Evolutionary conservation across 1,140 invertebrate genomes (phyloP), one percentile per base, ranked within the genome.

Genomic region (Neodiprion virginianus): DNA sequence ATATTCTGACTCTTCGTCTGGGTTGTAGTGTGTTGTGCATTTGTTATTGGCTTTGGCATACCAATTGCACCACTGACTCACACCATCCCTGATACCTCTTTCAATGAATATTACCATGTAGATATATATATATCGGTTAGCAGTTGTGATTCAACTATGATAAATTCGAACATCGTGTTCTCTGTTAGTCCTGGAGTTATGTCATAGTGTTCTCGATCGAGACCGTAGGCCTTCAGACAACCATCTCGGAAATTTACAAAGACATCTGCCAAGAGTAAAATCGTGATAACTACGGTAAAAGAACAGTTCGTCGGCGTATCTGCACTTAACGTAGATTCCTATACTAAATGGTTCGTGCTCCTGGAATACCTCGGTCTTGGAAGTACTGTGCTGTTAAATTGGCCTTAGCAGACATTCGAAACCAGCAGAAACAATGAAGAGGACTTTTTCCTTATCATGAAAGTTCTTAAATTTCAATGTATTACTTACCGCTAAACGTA

Each of bases 191-290:
- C 75, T 1, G 68, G 72, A 14, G 61, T 53, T 14, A 67, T 73
- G 10, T 73, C 8, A 72, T 87, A 81, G 77, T 88, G 87, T 7
- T 87, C 69, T 21, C 81, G 81, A 78, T 87, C 87, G 72, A 88
- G 75, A 17, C 66, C 28, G 79, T 87, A 81, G 14, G 76, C 77
- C 17, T 21, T 21, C 17, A 21, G 17, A 21, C 17, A 73, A 76
- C 77, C 50, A 73, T 76, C 67, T 77, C 86, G 48, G 79, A 89
- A 90, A 79, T 89, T 87, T 84, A 89, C 87, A 81, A 90, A 90
- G 28, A 90, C 79, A 81, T 90, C 88, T 8, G 82, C 83, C 48
- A 88, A 76, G 7, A 88, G 67, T 23, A 88, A 72, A 69, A 89
- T 12, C 87, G 66, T 76, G 74, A 79, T 78, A 85, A 72, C 79